Conservation (phyloP, 2,797 vertebrate genomes). For the Lacerta bilineata region DNA sequence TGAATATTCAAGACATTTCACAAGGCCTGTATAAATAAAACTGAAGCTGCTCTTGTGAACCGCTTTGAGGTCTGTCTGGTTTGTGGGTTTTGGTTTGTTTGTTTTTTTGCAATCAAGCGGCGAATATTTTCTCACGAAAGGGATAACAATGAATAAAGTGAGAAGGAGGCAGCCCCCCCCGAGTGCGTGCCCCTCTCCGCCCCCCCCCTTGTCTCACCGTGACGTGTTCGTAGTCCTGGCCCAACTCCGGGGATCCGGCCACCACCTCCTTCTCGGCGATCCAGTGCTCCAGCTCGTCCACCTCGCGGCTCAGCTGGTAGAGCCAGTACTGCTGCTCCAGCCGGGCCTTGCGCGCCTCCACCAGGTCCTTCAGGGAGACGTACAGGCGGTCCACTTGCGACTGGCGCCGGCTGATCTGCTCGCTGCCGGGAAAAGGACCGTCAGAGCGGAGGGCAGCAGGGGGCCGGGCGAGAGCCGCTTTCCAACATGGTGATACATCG, state of each 20-base stretch:
- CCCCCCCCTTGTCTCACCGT: conserved; percentile 78
- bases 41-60: too few relatives aligned
- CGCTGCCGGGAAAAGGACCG: conserved; percentile 79
- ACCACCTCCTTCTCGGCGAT: conserved; percentile 95
- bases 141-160: too few relatives aligned
- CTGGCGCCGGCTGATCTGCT: conserved; percentile 94
- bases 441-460: conserved; percentile 35
- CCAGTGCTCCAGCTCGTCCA: conserved; percentile 97
- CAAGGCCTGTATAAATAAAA: too few relatives aligned
- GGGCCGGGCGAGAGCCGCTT: too few relatives aligned
- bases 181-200: not conserved
- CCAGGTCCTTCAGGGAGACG: conserved; percentile 96
- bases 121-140: too few relatives aligned
- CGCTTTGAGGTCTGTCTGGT: too few relatives aligned
- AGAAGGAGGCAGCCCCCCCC: not conserved
- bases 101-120: too few relatives aligned
- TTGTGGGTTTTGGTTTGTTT: too few relatives aligned
- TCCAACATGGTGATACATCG: too few relatives aligned
- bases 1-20: too few relatives aligned
- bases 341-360: conserved; percentile 89
- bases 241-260: conserved; percentile 93
- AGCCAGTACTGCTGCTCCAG: conserved; percentile 98
- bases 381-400: conserved; percentile 96
- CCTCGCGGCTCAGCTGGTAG: conserved; percentile 93
- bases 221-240: conserved; percentile 95